Conservation (phyloP, 2,797 vertebrate species). For the Epinephelus awoara region DNA sequence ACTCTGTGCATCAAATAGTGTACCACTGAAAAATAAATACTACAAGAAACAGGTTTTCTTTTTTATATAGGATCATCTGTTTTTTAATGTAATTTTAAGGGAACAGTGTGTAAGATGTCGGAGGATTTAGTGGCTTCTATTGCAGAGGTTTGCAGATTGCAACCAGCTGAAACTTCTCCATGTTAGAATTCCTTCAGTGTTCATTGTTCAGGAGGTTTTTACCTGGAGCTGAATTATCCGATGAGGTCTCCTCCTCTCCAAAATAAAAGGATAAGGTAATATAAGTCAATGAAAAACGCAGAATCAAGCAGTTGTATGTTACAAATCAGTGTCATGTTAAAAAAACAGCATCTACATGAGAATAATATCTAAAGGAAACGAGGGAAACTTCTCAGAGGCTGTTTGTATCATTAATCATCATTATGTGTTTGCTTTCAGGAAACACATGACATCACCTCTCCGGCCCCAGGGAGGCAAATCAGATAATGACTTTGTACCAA, state of each 20-base stretch:
- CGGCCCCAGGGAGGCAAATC: not conserved
- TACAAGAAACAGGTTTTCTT: not conserved
- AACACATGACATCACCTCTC: constrained; percentile 34
- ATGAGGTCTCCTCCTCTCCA: no score
- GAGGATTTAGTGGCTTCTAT: no score
- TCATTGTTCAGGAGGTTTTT: no score
- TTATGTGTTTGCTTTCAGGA: constrained; percentile 31
- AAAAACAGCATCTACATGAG: not conserved
- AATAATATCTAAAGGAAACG: not conserved
- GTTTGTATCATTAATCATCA: not conserved
- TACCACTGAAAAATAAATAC: not conserved
- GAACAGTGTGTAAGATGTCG: not conserved
- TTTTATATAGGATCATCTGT: not conserved
- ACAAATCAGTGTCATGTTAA: not conserved
- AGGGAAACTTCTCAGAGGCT: not conserved
- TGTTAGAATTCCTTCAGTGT: no score
- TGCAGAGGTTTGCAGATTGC: no score
- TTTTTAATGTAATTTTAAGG: not conserved
- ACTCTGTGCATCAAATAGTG: not conserved
- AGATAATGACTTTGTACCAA: constrained; percentile 19
- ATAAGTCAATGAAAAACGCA: no score
- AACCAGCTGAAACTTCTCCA: no score
- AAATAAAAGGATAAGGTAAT: no score
- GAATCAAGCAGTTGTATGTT: no score
- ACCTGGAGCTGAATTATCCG: no score